Conservation (phyloP, 1,140 invertebrate species). For the Babylonia areolata region DNA sequence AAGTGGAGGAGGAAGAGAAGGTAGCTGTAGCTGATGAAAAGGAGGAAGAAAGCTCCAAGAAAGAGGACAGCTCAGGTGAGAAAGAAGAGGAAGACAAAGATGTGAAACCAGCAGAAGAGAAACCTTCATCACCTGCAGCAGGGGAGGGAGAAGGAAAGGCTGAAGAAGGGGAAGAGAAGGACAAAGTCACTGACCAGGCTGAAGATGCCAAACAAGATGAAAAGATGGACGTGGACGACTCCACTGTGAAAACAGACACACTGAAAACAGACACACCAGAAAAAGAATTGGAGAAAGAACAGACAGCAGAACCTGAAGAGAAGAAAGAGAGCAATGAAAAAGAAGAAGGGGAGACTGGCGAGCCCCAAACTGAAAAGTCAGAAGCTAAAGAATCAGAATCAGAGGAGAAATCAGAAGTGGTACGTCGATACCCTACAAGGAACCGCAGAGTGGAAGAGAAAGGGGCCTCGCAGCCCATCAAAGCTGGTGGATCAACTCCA, state of each 20-base stretch:
- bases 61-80: background rate
- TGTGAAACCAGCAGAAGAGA: no score
- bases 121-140: background rate
- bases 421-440: background rate
- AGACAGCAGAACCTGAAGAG: background rate
- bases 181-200: background rate
- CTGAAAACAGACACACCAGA: background rate
- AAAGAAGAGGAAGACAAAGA: constrained; percentile 10
- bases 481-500: background rate
- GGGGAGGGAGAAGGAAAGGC: constrained; percentile 7
- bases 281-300: background rate
- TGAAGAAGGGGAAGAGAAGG: constrained; percentile 15
- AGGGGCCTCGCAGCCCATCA: background rate
- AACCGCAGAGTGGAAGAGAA: background rate
- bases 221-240: background rate
- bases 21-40: background rate
- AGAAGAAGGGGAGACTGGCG: background rate
- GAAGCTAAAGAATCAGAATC: background rate
- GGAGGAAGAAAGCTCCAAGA: background rate
- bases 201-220: background rate
- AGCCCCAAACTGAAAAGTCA: background rate
- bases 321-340: background rate
- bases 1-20: constrained; percentile 13
- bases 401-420: background rate
- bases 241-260: background rate